phyloP scores from a whole-genome alignment of 2,797 vertebrate species.

The Neoniphon sammara region DNA sequence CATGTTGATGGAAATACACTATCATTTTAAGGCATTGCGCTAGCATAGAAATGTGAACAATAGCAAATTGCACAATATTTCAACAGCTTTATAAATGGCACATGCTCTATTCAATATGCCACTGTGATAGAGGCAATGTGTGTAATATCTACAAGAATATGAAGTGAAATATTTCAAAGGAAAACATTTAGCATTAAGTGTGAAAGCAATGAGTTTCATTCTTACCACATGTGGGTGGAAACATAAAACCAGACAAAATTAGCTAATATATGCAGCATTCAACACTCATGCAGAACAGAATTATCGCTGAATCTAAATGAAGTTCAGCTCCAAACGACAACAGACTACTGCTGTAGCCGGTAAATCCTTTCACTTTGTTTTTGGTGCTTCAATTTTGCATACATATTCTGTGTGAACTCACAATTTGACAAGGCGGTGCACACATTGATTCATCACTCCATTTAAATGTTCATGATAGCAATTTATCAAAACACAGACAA shows the following conservation, averaged over 20 bases:
- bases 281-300: not conserved
- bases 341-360: not conserved
- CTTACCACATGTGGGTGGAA: not conserved
- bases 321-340: not conserved
- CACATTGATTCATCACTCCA: not conserved
- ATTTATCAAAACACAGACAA: conserved; percentile 4
- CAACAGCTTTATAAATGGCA: conserved; percentile 49
- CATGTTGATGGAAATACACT: conserved; percentile 54
- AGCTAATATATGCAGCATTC: not conserved
- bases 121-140: not conserved
- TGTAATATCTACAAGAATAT: conserved; percentile 1
- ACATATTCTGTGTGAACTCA: conserved; percentile 1
- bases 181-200: not conserved
- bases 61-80: conserved; percentile 43
- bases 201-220: not conserved
- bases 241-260: not conserved
- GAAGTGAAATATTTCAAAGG: not conserved
- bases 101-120: not conserved
- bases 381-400: not conserved
- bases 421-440: not conserved
- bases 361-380: not conserved
- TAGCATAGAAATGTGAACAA: conserved; percentile 52
- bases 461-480: not conserved
- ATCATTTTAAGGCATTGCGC: conserved; percentile 42
- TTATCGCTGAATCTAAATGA: not conserved